Percentiles rank a stretch among this genome's conserved stretches.
These are phyloP conservation scores for Formica aserva DNA, from an alignment of 2,888 invertebrate species.

Conservation along the genomic window DNA sequence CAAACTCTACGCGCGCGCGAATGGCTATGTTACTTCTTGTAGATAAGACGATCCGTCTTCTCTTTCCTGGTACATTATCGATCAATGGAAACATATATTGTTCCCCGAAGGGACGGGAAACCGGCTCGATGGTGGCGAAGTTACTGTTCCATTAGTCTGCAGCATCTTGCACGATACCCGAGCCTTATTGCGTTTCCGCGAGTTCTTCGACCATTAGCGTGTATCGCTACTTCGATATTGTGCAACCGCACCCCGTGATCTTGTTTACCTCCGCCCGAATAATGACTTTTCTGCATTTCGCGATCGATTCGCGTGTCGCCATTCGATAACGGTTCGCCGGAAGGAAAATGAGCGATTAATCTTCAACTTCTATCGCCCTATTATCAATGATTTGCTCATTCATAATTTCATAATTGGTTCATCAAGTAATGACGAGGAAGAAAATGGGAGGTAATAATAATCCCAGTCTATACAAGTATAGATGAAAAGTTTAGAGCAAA, in stretches of 20 bases:
- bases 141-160: constrained; percentile 54
- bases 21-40: constrained; percentile 30
- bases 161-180: constrained; percentile 53
- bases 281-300: constrained; percentile 28
- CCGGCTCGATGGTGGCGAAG: constrained; percentile 35
- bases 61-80: constrained; percentile 48
- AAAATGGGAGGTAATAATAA: not conserved
- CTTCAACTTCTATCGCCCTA: constrained; percentile 7
- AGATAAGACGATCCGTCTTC: constrained; percentile 50
- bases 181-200: constrained; percentile 54
- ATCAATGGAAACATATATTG: constrained; percentile 55
- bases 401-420: constrained; percentile 8
- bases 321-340: constrained; percentile 29
- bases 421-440: not conserved
- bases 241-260: constrained; percentile 43
- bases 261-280: not conserved
- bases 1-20: not conserved
- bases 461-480: not conserved
- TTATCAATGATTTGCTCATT: constrained; percentile 4
- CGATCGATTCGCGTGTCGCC: constrained; percentile 35
- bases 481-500: not conserved
- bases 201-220: constrained; percentile 55
- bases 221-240: constrained; percentile 42
- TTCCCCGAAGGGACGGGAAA: constrained; percentile 36
- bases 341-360: constrained; percentile 35